A percentile compares a stretch with the other conserved stretches of the same genome.
Evolutionary conservation across 1,140 invertebrate species (phyloP).

Genomic region (Subanguina moxae): DNA sequence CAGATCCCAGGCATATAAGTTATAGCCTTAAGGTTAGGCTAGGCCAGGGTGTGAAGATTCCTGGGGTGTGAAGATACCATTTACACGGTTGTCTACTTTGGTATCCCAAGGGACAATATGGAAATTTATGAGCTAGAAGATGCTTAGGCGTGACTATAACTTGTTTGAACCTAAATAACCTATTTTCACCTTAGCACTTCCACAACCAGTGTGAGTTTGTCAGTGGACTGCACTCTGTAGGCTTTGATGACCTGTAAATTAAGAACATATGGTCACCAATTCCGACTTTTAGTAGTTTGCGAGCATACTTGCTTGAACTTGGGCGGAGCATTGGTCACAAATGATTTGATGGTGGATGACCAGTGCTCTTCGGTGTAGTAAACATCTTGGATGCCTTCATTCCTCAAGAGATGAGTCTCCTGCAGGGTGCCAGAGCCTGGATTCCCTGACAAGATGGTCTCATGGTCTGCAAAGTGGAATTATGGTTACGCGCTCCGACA

Average conservation of each 20-base stretch:
- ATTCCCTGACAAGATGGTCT: constrained; percentile 1
- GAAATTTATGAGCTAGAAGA: no score
- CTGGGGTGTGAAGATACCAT: no score
- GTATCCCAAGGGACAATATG: no score
- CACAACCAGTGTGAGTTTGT: constrained; percentile 55
- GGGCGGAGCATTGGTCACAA: constrained; percentile 47
- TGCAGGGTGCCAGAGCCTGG: constrained; percentile 36
- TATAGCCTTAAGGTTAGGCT: no score
- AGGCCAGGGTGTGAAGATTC: no score
- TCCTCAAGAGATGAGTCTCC: constrained; percentile 49
- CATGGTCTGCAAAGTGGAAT: not conserved
- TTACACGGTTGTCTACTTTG: no score
- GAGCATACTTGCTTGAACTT: constrained; percentile 41
- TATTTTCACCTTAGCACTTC: constrained; percentile 46
- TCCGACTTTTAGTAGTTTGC: not conserved
- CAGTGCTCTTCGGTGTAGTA: constrained; percentile 56
- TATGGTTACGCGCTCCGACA: no score
- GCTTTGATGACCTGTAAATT: constrained; percentile 53
- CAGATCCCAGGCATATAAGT: no score
- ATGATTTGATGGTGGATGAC: constrained; percentile 52
- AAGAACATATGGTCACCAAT: not conserved
- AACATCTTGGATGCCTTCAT: constrained; percentile 44
- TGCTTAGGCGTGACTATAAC: no score
- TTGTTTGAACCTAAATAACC: no score
- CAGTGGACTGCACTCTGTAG: constrained; percentile 48